phyloP scores from a whole-genome alignment of 2,113 vertebrate species.

The Heliornis fulica region DNA sequence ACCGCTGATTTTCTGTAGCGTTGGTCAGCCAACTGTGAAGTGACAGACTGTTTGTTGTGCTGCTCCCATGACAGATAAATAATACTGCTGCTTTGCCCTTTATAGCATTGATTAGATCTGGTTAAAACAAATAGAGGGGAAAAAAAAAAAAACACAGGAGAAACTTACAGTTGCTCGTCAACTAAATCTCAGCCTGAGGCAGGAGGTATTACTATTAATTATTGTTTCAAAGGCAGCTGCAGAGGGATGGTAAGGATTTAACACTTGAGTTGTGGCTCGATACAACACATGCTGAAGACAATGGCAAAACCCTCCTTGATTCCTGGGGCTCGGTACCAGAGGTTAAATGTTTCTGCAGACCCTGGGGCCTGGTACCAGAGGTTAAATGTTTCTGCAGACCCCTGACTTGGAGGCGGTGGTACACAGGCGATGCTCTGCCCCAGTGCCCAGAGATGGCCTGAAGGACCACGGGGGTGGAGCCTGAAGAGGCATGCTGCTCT shows the following conservation, averaged over 20 bases:
- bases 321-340: background rate
- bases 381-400: fast-evolving
- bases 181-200: background rate
- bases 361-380: background rate
- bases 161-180: background rate
- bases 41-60: background rate
- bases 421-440: background rate
- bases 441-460: background rate
- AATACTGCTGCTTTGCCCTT: background rate
- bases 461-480: background rate
- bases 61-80: background rate
- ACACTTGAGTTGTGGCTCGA: fast-evolving
- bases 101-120: background rate
- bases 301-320: background rate
- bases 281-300: fast-evolving
- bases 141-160: background rate
- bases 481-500: background rate
- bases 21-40: background rate
- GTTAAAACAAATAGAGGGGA: background rate
- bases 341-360: fast-evolving
- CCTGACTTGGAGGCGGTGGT: fast-evolving
- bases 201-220: background rate
- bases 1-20: background rate
- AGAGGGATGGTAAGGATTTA: background rate
- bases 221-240: background rate